These are phyloP conservation scores for Mamestra brassicae DNA, from an alignment of 2,888 invertebrate genomes.

Conservation along the genomic window DNA sequence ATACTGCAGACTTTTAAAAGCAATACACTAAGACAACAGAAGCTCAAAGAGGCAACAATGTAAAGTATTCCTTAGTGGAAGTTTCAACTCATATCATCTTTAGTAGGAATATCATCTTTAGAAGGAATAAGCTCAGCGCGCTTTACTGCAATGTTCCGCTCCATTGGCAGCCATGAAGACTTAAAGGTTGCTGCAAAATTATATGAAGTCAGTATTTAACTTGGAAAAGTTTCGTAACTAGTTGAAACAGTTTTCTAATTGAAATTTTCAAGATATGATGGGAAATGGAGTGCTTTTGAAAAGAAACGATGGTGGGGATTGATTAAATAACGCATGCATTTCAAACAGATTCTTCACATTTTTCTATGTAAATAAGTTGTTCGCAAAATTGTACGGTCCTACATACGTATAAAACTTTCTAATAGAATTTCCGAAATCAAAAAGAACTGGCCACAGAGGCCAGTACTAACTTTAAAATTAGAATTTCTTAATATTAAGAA, in stretches of 20 bases:
- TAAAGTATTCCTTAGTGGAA: conserved; percentile 46
- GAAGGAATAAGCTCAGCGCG: conserved; percentile 70
- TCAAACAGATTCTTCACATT: background rate
- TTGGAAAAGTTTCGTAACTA: conserved; percentile 38
- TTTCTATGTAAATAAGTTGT: background rate
- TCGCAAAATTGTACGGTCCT: too few species aligned
- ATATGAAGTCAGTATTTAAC: conserved; percentile 35
- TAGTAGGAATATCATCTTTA: conserved; percentile 65
- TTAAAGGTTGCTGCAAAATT: conserved; percentile 61
- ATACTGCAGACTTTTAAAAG: background rate
- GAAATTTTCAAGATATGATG: conserved; percentile 18
- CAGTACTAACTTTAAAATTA: background rate
- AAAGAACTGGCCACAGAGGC: background rate
- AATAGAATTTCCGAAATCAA: background rate
- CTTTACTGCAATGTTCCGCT: conserved; percentile 66
- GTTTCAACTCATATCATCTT: conserved; percentile 53
- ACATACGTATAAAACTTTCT: background rate
- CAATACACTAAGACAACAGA: conserved; percentile 17
- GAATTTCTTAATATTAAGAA: too few species aligned
- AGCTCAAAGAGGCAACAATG: conserved; percentile 11
- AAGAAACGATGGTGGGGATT: background rate
- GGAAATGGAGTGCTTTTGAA: background rate
- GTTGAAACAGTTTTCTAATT: conserved; percentile 29
- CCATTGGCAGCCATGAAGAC: conserved; percentile 72
- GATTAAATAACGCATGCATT: background rate